Evolutionary conservation across 2,113 vertebrate genomes (phyloP).

Genomic region (Psilopsiagon aurifrons): DNA sequence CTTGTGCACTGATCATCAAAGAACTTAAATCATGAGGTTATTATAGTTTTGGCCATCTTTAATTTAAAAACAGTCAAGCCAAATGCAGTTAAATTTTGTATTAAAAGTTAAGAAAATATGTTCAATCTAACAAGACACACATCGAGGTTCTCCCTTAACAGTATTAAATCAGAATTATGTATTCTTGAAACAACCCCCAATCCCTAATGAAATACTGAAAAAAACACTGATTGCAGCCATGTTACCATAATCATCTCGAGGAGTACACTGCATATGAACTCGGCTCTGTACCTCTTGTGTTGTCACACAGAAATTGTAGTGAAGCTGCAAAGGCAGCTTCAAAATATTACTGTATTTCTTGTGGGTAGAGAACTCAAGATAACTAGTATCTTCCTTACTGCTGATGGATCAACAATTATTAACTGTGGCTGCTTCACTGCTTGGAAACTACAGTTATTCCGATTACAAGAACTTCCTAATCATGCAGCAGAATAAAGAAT

Average conservation of each 20-base stretch:
- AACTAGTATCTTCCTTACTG: neutral
- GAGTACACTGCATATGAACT: neutral
- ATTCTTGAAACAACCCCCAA: slow-evolving; percentile 39
- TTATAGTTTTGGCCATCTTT: slow-evolving; percentile 33
- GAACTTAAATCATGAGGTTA: slow-evolving; percentile 10
- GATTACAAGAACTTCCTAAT: neutral
- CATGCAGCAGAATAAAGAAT: neutral
- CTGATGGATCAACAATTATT: neutral
- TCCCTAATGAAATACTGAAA: slow-evolving; percentile 39
- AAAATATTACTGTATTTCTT: neutral
- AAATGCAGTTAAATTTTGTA: slow-evolving; percentile 58
- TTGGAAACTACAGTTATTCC: neutral
- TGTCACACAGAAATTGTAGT: neutral
- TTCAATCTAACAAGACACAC: slow-evolving; percentile 38
- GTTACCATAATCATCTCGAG: neutral
- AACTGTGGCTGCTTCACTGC: neutral
- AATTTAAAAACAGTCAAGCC: slow-evolving; percentile 31
- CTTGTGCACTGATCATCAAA: neutral
- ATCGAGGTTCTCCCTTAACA: slow-evolving; percentile 46
- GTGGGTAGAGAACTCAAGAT: neutral
- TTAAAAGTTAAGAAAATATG: slow-evolving; percentile 26
- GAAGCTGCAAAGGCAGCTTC: neutral
- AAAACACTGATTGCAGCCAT: neutral
- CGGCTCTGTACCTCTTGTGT: neutral
- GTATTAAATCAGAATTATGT: slow-evolving; percentile 19